Base-by-base conservation (phyloP, 2,113 vertebrate species). In the Xiphophorus couchianus region DNA sequence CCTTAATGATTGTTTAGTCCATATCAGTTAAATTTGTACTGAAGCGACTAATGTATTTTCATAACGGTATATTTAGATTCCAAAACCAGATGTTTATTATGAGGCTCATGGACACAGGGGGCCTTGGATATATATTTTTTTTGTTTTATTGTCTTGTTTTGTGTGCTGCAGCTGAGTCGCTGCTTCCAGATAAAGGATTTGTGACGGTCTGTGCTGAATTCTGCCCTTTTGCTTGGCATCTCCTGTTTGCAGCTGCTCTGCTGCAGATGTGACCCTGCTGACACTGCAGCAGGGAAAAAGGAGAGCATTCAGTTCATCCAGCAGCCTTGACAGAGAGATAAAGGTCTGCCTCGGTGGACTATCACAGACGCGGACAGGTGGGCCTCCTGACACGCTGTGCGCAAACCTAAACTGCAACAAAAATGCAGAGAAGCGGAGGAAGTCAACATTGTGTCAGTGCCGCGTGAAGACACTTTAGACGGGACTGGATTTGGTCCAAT, bases 281-380 rank as follows among this genome's bases (percentile, higher is more conserved):
- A 85, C 81, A 77, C 1, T 6, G 19, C n/a, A 25, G 62, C 39
- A 74, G 71, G 5, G 5, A 30, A 68, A 69, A 37, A 8, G 25
- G 35, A 11, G 67, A 39, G 68, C 60, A 2, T 68, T 14, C 64
- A 69, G 74, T 62, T 69, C 71, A 64, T 42, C 19, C 71, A 5
- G 71, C 62, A 76, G 73, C 81, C 84, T 81, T 86, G 77, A 78
- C 63, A 17, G 60, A 77, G 42, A 73, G 35, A 58, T 51, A 79
- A 48, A 74, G 33, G 28, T 3, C 54, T 31, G 13, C 44, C 51
- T 3, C 35, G 15, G 19, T 70, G 27, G 30, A 54, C 30, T 37
- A 12, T 4, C 31, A 9, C 3, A 44, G 62, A 13, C 31, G 10
- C 11, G 48, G n/a, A 39, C 70, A 77, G 71, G 65, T 76, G 68